Evolutionary conservation across 2,888 invertebrate genomes (phyloP), one percentile per base, ranked within the genome.

Genomic region (Iselma pallidipennis): DNA sequence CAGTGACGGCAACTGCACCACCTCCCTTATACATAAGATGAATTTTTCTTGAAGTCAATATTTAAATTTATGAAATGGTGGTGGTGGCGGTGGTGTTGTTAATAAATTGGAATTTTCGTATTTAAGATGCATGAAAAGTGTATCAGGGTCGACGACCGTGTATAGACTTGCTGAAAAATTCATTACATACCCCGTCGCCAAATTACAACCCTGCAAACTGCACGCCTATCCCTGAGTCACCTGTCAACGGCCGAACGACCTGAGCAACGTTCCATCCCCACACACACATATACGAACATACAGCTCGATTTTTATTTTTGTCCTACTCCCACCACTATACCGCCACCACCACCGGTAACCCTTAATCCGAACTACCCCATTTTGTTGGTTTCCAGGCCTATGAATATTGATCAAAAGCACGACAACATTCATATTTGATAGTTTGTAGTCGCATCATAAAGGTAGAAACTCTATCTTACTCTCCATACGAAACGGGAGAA

Each of bases 221-320:
- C 49, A 61, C 61, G 61, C 61, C 61, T 56, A 61, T 53, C 52
- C 57, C 56, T 53, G 57, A 61, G 57, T 61, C 61, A 61, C 14
- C 37, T 37, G 37, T 37, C 37, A 37, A 37, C 37, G 37, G 37
- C 37, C 37, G 37, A 19, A 16, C 37, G 37, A 16, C 16, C 16
- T 37, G 16, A 37, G 6, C 37, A 1, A 33, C n/a, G 10, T 4
- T 3, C 33, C 14, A 33, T 33, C 33, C 33, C 33, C 33, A 14
- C 33, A 33, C 14, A 33, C 33, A 9, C 33, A 14, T 14, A 33
- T 33, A 33, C 33, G 5, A 4, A 29, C 9, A 4, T 14, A 26
- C 5, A 26, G 26, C 26, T 26, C 6, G 26, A n/a, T 33, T 33
- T 33, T 37, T 9, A 37, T 16, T 16, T 37, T 16, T n/a, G n/a